Base-by-base conservation (phyloP, 1,140 invertebrate species). In the Magallana gigas region DNA sequence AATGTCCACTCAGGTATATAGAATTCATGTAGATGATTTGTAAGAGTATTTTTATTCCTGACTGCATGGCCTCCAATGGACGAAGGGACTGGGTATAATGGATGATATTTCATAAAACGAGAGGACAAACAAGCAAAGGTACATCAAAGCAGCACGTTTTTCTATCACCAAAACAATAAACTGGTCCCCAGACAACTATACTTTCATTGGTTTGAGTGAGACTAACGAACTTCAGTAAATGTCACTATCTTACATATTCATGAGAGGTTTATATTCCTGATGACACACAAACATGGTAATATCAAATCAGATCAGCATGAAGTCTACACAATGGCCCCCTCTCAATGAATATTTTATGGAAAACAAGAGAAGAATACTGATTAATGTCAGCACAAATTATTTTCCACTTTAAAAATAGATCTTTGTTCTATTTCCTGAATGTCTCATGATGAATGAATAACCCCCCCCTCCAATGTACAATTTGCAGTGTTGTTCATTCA, bases 221-320 rank as follows among this genome's bases (percentile, higher is more conserved):
- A 76, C 68, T 76, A 29, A 12, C 23, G 9, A 29, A 18, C 68
- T 8, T 76, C 23, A 29, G 68, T 76, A 29, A 48, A 76, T 76
- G 68, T 76, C 68, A 76, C 68, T 76, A 23, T 29, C 68, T 76
- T 76, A 76, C 68, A 76, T 76, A 76, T 76, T 76, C 68, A 76
- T 76, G 68, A 76, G 68, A 9, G 23, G 8, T 76, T 76, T 76
- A 76, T 76, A 29, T 29, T 76, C 68, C 11, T 36, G 11, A 76
- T 76, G 68, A 76, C 68, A 29, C 68, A 76, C 68, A 76, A 76
- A 76, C 23, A 76, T 12, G 23, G 23, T 29, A 12, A 36, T 36
- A 76, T 76, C 68, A 18, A 76, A 76, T 76, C 68, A 9, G 68
- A 76, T 29, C 68, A 76, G 14, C 68, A 76, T 11, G 68, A 23